Conservation (phyloP, 2,797 vertebrate species). For the Manis javanica region DNA sequence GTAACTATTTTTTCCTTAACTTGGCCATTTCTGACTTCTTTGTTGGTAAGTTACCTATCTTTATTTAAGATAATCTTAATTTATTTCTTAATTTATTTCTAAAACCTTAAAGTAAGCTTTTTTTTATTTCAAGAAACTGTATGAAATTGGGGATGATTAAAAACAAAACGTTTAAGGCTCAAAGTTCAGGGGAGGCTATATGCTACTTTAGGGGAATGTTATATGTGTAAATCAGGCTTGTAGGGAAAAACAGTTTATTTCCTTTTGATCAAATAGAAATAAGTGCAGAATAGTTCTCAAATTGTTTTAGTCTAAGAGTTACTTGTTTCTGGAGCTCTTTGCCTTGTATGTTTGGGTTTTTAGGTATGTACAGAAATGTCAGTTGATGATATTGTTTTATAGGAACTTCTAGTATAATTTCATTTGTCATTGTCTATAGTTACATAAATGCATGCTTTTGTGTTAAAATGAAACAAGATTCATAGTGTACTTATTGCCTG, state of each 20-base stretch:
- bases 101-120: constrained; percentile 31
- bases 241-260: neutral
- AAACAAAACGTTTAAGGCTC: neutral
- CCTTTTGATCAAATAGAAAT: constrained; percentile 36
- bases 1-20: constrained; percentile 95
- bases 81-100: constrained; percentile 57
- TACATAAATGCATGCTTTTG: neutral
- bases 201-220: neutral
- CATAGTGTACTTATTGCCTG: neutral
- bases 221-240: neutral
- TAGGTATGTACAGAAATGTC: neutral
- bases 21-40: constrained; percentile 95
- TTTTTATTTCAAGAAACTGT: neutral
- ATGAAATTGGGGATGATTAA: neutral
- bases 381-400: neutral
- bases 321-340: constrained; percentile 44
- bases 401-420: neutral
- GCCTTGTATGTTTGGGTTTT: constrained; percentile 16
- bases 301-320: neutral
- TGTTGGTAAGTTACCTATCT: constrained; percentile 88
- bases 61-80: constrained; percentile 56
- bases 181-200: neutral
- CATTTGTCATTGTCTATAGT: neutral
- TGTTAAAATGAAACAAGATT: constrained; percentile 4
- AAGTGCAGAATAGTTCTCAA: constrained; percentile 3